A percentile compares a stretch with the other conserved stretches of the same genome.
These are phyloP conservation scores for Macrosoma leucophasiata DNA, from an alignment of 2,888 invertebrate genomes.

Conservation along the genomic window DNA sequence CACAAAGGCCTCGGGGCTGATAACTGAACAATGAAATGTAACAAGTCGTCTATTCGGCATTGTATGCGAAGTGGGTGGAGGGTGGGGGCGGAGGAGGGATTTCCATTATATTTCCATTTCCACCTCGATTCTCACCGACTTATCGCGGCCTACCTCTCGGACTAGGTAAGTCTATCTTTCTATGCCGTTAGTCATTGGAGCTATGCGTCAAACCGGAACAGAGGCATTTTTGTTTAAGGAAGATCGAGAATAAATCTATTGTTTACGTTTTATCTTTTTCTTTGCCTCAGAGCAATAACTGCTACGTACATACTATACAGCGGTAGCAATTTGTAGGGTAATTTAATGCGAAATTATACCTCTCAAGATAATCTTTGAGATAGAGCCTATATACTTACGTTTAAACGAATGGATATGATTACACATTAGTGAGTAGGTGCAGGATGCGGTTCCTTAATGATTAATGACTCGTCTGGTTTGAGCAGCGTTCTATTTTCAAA, in stretches of 20 bases:
- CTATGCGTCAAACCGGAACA: conserved; percentile 45
- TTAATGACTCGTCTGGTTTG: conserved; percentile 59
- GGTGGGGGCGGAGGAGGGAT: conserved; percentile 43
- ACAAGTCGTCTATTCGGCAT: conserved; percentile 74
- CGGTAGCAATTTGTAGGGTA: no score
- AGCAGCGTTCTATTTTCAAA: conserved; percentile 62
- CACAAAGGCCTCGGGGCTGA: conserved; percentile 71
- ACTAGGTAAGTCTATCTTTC: conserved; percentile 73
- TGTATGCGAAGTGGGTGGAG: conserved; percentile 47
- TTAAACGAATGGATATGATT: conserved; percentile 22
- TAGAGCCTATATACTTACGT: conserved; percentile 4
- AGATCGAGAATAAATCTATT: no score
- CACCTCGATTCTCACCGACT: conserved; percentile 71
- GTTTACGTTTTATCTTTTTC: no score
- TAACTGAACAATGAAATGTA: conserved; percentile 76
- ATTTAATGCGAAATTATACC: no score
- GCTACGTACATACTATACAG: no score
- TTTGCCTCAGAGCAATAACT: no score
- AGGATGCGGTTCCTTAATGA: conserved; percentile 45
- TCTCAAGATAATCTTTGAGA: no score
- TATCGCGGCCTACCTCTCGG: conserved; percentile 71
- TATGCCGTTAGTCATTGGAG: conserved; percentile 62
- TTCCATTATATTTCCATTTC: conserved; percentile 76
- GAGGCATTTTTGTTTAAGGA: conserved; percentile 14
- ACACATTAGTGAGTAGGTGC: conserved; percentile 30